A percentile compares a stretch with the other conserved stretches of the same genome.
Evolutionary conservation across 2,113 vertebrate genomes (phyloP).

Genomic region (Alosa alosa): DNA sequence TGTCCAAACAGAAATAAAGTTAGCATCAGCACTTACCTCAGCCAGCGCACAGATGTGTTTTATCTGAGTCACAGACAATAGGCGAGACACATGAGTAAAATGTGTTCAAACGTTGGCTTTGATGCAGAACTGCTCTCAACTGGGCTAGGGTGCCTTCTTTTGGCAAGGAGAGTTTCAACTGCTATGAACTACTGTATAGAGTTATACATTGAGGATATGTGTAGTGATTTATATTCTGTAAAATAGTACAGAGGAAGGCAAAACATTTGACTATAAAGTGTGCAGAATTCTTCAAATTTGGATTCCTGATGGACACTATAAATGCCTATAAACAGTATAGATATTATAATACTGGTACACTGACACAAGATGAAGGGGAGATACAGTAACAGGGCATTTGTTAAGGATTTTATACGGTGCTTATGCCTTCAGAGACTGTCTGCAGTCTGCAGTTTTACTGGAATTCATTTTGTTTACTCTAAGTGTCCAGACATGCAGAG

Average conservation of each 20-base stretch:
- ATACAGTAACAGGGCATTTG: neutral
- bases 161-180: neutral
- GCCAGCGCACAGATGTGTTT: neutral
- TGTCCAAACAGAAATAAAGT: conserved; percentile 12
- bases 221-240: neutral
- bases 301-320: too few species aligned
- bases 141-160: neutral
- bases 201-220: neutral
- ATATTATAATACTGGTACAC: neutral
- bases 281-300: too few species aligned
- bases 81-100: neutral
- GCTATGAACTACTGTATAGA: neutral
- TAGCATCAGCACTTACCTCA: conserved; percentile 12
- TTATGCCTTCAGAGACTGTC: neutral
- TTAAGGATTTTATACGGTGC: neutral
- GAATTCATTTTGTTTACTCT: conserved; percentile 1
- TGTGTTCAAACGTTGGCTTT: neutral
- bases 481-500: neutral
- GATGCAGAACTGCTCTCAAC: neutral
- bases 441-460: neutral
- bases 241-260: too few species aligned
- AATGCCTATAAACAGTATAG: neutral
- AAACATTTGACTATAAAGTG: too few species aligned
- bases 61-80: neutral
- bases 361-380: neutral